Evolutionary conservation across 2,888 invertebrate genomes (phyloP).

Genomic region (Lydus trimaculatus): DNA sequence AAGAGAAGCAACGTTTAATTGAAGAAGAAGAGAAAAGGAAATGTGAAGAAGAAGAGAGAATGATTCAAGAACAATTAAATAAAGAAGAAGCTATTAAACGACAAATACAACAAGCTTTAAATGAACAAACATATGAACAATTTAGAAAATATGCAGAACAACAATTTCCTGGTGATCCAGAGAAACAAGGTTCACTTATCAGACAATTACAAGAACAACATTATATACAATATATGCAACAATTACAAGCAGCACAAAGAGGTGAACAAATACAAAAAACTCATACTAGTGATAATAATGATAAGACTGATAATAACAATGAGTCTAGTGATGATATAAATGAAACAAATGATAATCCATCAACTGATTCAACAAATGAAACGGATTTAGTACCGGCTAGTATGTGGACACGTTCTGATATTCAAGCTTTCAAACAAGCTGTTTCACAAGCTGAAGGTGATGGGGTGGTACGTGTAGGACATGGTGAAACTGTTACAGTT

Average conservation of each 20-base stretch:
- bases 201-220: constrained; percentile 97
- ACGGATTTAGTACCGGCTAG: constrained; percentile 73
- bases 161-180: constrained; percentile 83
- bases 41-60: constrained; percentile 70
- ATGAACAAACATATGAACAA: constrained; percentile 91
- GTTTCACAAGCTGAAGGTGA: constrained; percentile 81
- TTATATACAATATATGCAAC: constrained; percentile 98
- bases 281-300: constrained; percentile 31
- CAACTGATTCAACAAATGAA: constrained; percentile 32
- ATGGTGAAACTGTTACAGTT: constrained; percentile 96
- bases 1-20: constrained; percentile 66
- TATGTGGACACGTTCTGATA: constrained; percentile 94
- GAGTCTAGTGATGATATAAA: constrained; percentile 35
- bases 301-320: constrained; percentile 34
- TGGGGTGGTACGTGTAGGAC: constrained; percentile 90
- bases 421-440: constrained; percentile 88
- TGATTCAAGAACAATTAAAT: constrained; percentile 68
- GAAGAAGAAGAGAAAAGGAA: constrained; percentile 68
- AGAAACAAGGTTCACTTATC: constrained; percentile 92
- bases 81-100: constrained; percentile 72
- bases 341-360: constrained; percentile 32
- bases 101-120: constrained; percentile 94
- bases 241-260: constrained; percentile 69
- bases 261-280: constrained; percentile 44
- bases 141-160: constrained; percentile 92